Evolutionary conservation across 92 coral and sea anemone genomes (phyloP).

Genomic region (Parazoanthus atlanticus): DNA sequence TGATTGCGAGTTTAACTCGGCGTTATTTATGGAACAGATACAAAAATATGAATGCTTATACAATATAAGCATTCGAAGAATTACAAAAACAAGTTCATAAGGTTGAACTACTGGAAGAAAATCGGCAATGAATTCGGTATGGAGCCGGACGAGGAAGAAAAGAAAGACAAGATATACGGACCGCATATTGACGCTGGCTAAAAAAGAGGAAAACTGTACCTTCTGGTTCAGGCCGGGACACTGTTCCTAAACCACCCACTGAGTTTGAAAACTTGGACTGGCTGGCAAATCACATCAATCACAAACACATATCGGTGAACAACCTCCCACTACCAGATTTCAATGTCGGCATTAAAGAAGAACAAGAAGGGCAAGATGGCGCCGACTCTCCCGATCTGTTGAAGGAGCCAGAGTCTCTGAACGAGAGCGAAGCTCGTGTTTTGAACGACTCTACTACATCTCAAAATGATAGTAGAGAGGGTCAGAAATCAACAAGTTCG

Average conservation of each 20-base stretch:
- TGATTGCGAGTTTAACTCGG: neutral
- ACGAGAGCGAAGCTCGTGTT: too few species aligned
- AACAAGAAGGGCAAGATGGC: too few species aligned
- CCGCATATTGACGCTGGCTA: neutral
- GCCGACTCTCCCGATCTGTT: too few species aligned
- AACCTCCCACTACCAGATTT: neutral
- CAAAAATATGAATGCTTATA: too few species aligned
- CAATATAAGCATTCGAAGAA: neutral
- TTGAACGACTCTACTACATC: too few species aligned
- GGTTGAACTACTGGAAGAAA: neutral
- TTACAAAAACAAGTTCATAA: neutral
- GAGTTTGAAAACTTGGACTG: conserved; percentile 23
- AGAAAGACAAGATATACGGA: neutral
- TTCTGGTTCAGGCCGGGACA: neutral
- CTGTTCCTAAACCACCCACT: neutral
- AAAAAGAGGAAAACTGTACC: neutral
- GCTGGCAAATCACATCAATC: conserved; percentile 28
- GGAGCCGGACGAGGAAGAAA: neutral
- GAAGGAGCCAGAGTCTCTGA: too few species aligned
- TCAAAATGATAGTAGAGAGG: too few species aligned
- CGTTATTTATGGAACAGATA: neutral
- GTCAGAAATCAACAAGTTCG: too few species aligned
- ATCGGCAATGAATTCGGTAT: neutral
- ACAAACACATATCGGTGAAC: conserved; percentile 20
- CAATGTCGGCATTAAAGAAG: neutral